A percentile compares a stretch with the other conserved stretches of the same genome.
Conservation (phyloP, 2,113 vertebrate species). For the Onychostoma macrolepis region DNA sequence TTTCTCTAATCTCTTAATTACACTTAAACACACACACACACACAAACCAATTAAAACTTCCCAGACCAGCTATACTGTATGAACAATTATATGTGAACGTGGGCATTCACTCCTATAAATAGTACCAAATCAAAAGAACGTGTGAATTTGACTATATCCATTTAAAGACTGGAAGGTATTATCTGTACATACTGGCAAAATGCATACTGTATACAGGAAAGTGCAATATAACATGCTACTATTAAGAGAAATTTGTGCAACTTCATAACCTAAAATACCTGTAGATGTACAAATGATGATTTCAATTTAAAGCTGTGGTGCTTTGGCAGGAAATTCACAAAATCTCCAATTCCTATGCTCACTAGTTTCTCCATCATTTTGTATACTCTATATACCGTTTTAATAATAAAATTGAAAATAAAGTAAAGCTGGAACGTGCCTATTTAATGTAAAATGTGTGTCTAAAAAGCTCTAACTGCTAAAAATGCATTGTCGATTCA, state of each 20-base stretch:
- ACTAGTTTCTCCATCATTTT: not conserved
- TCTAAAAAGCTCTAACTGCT: not conserved
- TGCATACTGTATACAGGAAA: not conserved
- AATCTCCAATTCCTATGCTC: not conserved
- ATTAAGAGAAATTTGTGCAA: not conserved
- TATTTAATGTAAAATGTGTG: not conserved
- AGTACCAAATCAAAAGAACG: not conserved
- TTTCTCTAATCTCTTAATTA: constrained; percentile 53
- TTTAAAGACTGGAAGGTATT: not conserved
- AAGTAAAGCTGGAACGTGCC: not conserved
- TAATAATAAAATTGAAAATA: not conserved
- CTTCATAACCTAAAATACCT: not conserved
- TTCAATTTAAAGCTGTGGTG: not conserved
- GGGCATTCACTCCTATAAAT: constrained; percentile 13
- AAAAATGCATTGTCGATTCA: not conserved
- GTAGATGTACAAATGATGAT: not conserved
- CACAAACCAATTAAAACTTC: constrained; percentile 52
- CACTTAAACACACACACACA: constrained; percentile 26
- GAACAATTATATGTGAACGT: constrained; percentile 8
- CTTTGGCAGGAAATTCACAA: not conserved
- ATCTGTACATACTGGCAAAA: not conserved
- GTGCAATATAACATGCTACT: not conserved
- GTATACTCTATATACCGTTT: too few relatives aligned
- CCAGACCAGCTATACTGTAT: constrained; percentile 25
- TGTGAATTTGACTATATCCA: not conserved